Conservation (phyloP, 2,113 vertebrate species). For the Fregata magnificens region DNA sequence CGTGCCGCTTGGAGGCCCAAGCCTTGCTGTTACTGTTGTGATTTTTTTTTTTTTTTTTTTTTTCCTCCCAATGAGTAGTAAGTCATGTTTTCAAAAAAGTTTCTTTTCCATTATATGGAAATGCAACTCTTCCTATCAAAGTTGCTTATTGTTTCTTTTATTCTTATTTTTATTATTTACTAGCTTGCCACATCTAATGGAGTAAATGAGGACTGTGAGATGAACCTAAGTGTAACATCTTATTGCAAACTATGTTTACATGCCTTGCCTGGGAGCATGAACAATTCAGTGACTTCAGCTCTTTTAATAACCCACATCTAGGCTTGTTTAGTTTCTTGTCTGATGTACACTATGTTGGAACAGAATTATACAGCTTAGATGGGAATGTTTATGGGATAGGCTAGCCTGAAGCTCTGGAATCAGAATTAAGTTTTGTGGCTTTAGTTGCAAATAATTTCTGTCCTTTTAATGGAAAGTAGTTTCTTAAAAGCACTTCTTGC, state of each 20-base stretch:
- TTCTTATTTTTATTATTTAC: conserved; percentile 6
- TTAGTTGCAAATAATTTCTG: not conserved
- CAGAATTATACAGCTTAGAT: not conserved
- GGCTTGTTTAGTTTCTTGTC: not conserved
- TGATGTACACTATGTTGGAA: not conserved
- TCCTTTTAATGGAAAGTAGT: not conserved
- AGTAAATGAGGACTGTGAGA: not conserved
- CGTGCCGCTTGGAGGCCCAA: rapidly evolving
- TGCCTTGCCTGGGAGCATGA: not conserved
- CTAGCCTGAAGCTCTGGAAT: not conserved
- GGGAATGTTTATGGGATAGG: not conserved
- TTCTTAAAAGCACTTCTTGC: not conserved
- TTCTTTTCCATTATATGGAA: not conserved
- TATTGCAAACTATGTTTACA: not conserved
- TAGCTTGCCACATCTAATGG: not conserved
- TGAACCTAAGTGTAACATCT: not conserved
- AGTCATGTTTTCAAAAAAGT: not conserved
- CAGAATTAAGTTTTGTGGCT: not conserved
- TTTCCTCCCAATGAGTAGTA: not conserved
- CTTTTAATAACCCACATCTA: not conserved
- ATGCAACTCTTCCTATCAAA: not conserved
- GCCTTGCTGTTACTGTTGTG: not conserved
- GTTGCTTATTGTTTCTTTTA: not conserved
- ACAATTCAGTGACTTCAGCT: not conserved
- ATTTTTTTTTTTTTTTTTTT: not conserved